Percentiles rank a stretch among this genome's conserved stretches.
These are phyloP conservation scores for Brachionus paranguensis DNA, from an alignment of 1,140 invertebrate genomes.

Conservation along the genomic window DNA sequence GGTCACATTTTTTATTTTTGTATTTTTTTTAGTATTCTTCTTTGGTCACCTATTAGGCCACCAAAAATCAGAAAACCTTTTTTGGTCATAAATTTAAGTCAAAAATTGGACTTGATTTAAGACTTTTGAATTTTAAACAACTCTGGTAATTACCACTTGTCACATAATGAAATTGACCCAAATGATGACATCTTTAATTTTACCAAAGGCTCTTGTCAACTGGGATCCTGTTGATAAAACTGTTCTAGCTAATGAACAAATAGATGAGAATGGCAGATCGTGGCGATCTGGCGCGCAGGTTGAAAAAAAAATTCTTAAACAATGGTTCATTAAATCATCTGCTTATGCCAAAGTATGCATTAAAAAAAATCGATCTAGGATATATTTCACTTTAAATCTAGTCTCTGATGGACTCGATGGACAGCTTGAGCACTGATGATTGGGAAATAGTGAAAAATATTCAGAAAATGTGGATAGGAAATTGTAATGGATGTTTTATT, in stretches of 20 bases:
- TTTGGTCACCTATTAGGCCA: no score
- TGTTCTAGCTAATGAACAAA: constrained; percentile 93
- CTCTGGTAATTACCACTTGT: no score
- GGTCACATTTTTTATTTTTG: no score
- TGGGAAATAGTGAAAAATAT: constrained; percentile 78
- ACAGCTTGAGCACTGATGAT: constrained; percentile 49
- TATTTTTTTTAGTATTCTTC: no score
- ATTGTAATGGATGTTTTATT: constrained; percentile 74
- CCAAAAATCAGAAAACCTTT: no score
- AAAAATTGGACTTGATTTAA: no score
- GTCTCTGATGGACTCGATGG: constrained; percentile 30
- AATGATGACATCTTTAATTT: not conserved
- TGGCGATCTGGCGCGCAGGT: constrained; percentile 95
- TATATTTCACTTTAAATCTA: not conserved
- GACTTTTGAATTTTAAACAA: no score
- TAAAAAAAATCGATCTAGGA: not conserved
- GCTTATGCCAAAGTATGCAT: constrained; percentile 69
- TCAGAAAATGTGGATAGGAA: constrained; percentile 91
- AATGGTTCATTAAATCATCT: constrained; percentile 92
- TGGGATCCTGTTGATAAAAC: constrained; percentile 98
- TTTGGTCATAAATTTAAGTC: no score
- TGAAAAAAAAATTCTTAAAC: constrained; percentile 76
- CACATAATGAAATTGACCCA: not conserved
- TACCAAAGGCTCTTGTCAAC: constrained; percentile 70
- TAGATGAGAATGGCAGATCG: constrained; percentile 79